phyloP scores from a whole-genome alignment of 2,797 vertebrate species.

The Scleropages formosus region DNA sequence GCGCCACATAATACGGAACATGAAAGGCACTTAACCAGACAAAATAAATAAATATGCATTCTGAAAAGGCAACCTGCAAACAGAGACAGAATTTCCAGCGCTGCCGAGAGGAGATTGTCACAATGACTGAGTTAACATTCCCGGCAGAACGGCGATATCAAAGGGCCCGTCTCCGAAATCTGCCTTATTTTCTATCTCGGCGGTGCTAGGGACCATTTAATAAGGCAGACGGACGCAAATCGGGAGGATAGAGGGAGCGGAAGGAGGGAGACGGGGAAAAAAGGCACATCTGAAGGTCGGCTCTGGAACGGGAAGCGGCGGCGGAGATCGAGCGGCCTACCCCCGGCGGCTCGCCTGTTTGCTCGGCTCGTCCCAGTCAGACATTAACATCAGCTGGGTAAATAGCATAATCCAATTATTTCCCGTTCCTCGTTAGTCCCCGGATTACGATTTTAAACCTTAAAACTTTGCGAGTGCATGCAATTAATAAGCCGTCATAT shows the following conservation, averaged over 20 bases:
- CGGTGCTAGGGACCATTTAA: conserved; percentile 27
- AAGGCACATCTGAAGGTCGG: neutral
- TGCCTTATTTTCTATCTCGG: conserved; percentile 1
- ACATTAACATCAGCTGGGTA: neutral
- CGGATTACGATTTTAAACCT: conserved; percentile 17
- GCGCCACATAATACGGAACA: conserved; percentile 43
- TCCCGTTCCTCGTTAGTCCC: conserved; percentile 5
- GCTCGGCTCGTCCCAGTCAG: conserved; percentile 16
- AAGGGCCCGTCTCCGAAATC: conserved; percentile 26
- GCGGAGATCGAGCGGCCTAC: neutral
- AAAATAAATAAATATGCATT: conserved; percentile 41
- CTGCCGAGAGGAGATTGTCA: conserved; percentile 31
- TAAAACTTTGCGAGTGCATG: conserved; percentile 5
- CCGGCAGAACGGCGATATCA: conserved; percentile 19
- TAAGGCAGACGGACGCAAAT: conserved; percentile 27
- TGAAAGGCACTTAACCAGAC: conserved; percentile 47
- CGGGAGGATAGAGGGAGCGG: conserved; percentile 36
- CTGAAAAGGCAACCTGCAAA: conserved; percentile 33
- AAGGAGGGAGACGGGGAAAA: neutral
- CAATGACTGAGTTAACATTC: conserved; percentile 36
- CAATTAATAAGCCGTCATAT: conserved; percentile 4
- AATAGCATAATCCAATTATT: conserved; percentile 21
- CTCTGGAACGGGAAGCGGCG: neutral
- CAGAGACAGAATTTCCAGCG: conserved; percentile 25
- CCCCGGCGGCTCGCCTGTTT: neutral